Conservation (phyloP, 2,797 vertebrate genomes). For the Florisuga fusca region DNA sequence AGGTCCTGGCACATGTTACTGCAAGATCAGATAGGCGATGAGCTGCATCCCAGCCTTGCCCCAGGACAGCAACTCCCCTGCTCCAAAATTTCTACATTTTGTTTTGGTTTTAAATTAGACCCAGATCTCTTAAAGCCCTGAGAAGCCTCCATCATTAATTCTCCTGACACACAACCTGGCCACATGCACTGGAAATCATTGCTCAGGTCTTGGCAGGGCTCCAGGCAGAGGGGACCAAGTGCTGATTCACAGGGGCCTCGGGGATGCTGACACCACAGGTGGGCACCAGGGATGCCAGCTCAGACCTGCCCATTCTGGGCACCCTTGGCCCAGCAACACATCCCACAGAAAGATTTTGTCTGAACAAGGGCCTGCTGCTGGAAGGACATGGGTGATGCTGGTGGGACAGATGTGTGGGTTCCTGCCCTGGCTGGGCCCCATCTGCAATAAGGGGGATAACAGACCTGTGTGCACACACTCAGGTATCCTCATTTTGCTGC, state of each 20-base stretch:
- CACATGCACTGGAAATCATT: constrained; percentile 54
- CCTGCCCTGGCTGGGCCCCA: background rate
- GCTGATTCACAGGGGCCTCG: constrained; percentile 24
- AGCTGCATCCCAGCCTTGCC: constrained; percentile 43
- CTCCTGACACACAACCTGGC: constrained; percentile 67
- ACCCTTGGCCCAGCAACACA: background rate
- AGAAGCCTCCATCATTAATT: constrained; percentile 58
- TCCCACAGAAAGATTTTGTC: background rate
- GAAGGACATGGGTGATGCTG: background rate
- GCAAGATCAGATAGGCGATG: constrained; percentile 20
- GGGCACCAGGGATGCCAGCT: background rate
- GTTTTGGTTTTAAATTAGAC: constrained; percentile 70
- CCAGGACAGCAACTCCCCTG: constrained; percentile 54
- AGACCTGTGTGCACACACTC: fast-evolving
- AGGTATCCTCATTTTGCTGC: no score
- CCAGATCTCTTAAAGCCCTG: constrained; percentile 26
- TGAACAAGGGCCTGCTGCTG: background rate
- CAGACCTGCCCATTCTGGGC: background rate
- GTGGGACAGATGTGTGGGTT: fast-evolving
- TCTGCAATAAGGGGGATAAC: fast-evolving
- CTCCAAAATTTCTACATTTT: constrained; percentile 40
- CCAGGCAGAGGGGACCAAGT: constrained; percentile 13
- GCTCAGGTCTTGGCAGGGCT: background rate
- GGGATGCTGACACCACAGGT: background rate
- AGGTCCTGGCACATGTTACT: constrained; percentile 59